A percentile compares a stretch with the other conserved stretches of the same genome.
These are phyloP conservation scores for Periophthalmodon schlosseri DNA, from an alignment of 2,113 vertebrate species.

Conservation along the genomic window DNA sequence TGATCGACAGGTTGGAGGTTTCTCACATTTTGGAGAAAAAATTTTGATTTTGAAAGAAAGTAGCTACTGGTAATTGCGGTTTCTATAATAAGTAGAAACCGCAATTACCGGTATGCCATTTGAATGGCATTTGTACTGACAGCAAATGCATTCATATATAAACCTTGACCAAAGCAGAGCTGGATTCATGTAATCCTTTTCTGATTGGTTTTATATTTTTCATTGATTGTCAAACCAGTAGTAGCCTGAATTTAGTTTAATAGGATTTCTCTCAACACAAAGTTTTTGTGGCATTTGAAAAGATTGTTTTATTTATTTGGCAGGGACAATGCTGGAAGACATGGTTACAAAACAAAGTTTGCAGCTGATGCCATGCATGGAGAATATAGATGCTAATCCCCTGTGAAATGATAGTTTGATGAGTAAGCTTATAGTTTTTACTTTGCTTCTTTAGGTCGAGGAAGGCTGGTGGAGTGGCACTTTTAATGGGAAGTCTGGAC, in stretches of 20 bases:
- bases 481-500: slow-evolving; percentile 82
- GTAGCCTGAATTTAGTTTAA: neutral
- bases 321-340: too few species aligned
- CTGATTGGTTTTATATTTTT: neutral
- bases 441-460: slow-evolving; percentile 81
- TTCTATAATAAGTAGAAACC: too few species aligned
- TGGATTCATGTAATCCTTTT: neutral
- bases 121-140: neutral
- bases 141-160: neutral
- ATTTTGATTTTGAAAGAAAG: neutral
- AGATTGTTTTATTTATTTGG: too few species aligned
- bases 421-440: neutral
- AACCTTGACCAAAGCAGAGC: neutral
- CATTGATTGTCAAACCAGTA: neutral
- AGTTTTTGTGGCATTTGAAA: too few species aligned
- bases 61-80: too few species aligned
- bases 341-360: too few species aligned
- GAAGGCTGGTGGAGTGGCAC: slow-evolving; percentile 96
- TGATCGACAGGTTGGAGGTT: too few species aligned
- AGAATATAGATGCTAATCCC: too few species aligned
- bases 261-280: neutral
- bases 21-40: too few species aligned
- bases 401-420: neutral
- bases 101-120: too few species aligned
- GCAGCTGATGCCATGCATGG: too few species aligned